phyloP scores from a whole-genome alignment of 2,113 vertebrate species.

The Catagonus wagneri region DNA sequence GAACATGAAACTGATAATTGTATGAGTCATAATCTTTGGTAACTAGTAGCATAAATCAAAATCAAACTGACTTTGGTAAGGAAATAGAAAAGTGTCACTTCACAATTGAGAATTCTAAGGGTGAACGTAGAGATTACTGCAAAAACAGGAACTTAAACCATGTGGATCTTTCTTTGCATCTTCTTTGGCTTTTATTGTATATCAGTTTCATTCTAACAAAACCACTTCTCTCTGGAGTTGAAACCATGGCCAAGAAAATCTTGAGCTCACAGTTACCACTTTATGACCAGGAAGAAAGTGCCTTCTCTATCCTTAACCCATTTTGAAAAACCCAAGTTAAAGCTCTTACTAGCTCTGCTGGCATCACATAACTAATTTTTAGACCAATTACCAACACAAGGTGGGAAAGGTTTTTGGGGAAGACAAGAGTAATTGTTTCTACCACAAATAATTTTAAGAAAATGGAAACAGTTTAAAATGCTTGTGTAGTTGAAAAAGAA shows the following conservation, averaged over 20 bases:
- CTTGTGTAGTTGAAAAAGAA: background rate
- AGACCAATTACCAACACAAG: background rate
- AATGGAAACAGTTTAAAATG: background rate
- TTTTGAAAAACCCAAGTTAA: conserved; percentile 10
- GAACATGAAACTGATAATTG: background rate
- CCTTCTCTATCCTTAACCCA: background rate
- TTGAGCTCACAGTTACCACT: background rate
- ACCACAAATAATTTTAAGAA: background rate
- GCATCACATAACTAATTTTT: background rate
- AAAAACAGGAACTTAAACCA: background rate
- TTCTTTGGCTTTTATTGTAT: background rate
- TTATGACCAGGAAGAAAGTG: background rate
- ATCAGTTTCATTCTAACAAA: background rate
- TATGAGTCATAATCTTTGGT: background rate
- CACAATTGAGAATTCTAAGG: background rate
- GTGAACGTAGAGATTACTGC: background rate
- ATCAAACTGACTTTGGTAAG: background rate
- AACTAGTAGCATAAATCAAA: background rate
- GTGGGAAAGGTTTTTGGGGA: background rate
- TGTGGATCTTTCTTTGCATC: background rate
- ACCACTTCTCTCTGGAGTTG: background rate
- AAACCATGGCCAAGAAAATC: background rate
- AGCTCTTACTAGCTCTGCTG: background rate
- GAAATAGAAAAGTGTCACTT: background rate
- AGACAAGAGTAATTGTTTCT: background rate